Base-by-base conservation (phyloP, 37 sponge, comb jelly and placozoan genomes). In the Aphrocallistes beatrix region DNA sequence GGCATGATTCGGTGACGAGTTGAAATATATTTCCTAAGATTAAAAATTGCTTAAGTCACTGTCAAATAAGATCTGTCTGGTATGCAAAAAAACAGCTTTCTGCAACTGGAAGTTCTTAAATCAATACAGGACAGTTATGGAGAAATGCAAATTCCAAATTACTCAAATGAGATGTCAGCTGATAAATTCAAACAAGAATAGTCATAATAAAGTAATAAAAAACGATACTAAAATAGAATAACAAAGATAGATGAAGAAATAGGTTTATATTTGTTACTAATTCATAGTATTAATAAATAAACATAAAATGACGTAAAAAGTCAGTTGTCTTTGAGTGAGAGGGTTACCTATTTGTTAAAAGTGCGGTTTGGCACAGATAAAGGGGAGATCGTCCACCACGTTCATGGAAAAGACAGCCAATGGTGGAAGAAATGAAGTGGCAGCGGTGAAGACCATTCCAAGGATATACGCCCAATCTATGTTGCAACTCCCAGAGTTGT, bases 341-440 rank as follows among this genome's bases (percentile, higher is more conserved):
- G 75, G 75, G 75, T 60, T 60, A 60, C 75, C 75, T 60, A 60
- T 60, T n/a, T n/a, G n/a, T n/a, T 60, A 60, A 30, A 60, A 60
- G 75, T 60, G 10, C 10, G 75, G 75, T 30, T 60, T 60, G n/a
- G 75, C 75, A 13, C 75, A 60, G 25, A 60, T 60, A 28, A 60
- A 60, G 8, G 75, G 75, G 75, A 60, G 75, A 60, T 60, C 75
- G 75, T 60, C 75, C 34, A 60, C 75, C 34, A 60, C 75, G 21
- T 60, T 60, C 75, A 60, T 60, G 10, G 75, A 60, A 30, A 60
- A 60, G 3, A 60, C n/a, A 13, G 75, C 75, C 6, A 60, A 30
- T 28, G 75, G 75, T 21, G 75, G 75, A 6, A 60, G 75, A 60
- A 60, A 60, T 60, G 75, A 3, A 32, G 75, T 60, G 3, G 75